Evolutionary conservation across 2,888 invertebrate genomes (phyloP), one percentile per base, ranked within the genome.

Genomic region (Drosophila anceps): DNA sequence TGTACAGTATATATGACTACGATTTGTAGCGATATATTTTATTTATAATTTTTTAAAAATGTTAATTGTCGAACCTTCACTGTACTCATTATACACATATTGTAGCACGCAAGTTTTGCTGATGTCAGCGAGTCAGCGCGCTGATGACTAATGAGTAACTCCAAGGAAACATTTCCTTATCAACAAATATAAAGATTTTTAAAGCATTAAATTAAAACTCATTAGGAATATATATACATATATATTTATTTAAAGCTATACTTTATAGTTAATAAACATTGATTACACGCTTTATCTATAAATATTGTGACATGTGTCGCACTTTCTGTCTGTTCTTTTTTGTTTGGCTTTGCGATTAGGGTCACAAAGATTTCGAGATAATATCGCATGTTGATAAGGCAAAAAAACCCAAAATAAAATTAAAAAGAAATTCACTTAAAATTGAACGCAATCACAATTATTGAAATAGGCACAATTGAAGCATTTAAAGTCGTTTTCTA

Each of bases 61-160:
- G 33, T 13, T 53, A 53, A 53, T 37, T 35, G n/a, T 3, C 8
- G 3, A 46, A 48, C 54, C 39, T 5, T 51, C 54, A 62, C 50
- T 37, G 27, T 33, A 39, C n/a, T 43, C 58, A 75, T 35, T 13
- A 53, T 35, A 24, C 24, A 24, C 4, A 53, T 24, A 71, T 71
- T 78, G 46, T 53, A 43, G 41, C 76, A 69, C 46, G 55, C 54
- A 27, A 70, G 7, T 46, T 41, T 24, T 39, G 60, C 79, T 77
- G 81, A 77, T 77, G 81, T 77, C 77, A 76, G 81, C 68, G 18
- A 55, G 41, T 41, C 37, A 46, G 15, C 48, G 51, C 9, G 62
- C 58, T 79, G 33, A 57, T 67, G 70, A 76, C 59, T 76, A 74
- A 74, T 63, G 27, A 12, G 57, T 50, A 33, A 24, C 20, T 31